Evolutionary conservation across 2,113 vertebrate genomes (phyloP), one percentile per base, ranked within the genome.

Genomic region (Silurus glanis): DNA sequence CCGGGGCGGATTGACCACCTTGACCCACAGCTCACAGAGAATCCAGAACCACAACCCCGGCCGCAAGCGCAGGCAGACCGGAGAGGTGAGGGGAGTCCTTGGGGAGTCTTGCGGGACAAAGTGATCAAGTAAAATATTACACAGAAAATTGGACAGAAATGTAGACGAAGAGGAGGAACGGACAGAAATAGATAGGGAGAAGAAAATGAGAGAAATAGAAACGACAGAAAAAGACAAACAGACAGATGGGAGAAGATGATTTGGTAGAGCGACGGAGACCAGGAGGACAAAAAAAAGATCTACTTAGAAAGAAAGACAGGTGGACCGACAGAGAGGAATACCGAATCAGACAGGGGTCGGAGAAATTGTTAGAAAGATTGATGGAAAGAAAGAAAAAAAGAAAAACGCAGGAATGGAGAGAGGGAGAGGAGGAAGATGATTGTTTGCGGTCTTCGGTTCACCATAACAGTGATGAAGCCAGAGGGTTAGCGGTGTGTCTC

Each of bases 21-120:
- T 72, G 84, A 71, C 84, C 13, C 49, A 83, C 4, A 85, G 91
- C 89, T 28, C 62, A 16, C 89, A 82, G 25, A 90, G 67, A 53
- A 81, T 17, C 2, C 37, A 84, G 21, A 87, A 92, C 91, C 55
- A 91, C 2, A 90, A 89, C 0, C 92, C 95, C 8, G 95, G 96
- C 90, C 96, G 98, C 76, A 97, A 94, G 81, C 96, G 98, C 87
- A 95, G 98, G 69, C 95, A 96, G 88, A 95, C 95, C 6, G 95
- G 93, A 87, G 95, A 96, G 94, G 96, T 98, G 94, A 84, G 92
- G 87, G 37, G 78, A 64, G 21, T 45, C 8, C 59, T 10, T 7
- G 5, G 12, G 23, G 21, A 17, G 37, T 3, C 12, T 58, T 12
- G 56, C 3, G 56, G 56, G 21, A 66, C 4, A 25, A 67, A 69